Percentiles rank a stretch among this genome's conserved stretches.
Evolutionary conservation across 1,140 invertebrate species (phyloP).

Genomic region (Caenorhabditis remanei): DNA sequence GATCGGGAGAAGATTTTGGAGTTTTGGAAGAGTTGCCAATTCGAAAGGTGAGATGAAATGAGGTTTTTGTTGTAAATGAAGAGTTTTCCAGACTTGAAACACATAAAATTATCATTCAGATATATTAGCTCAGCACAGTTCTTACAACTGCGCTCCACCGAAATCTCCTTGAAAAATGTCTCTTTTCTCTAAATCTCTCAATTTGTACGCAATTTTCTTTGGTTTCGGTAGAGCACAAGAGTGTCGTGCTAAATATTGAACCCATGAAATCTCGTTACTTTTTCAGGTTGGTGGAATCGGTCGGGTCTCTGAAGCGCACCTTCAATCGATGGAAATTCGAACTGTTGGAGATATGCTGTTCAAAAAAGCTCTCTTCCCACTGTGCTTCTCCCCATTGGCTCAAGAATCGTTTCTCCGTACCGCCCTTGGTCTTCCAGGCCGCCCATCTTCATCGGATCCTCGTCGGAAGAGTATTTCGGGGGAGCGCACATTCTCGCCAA

Average conservation of each 20-base stretch:
- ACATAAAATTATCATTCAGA: no score
- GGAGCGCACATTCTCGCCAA: slow-evolving; percentile 62
- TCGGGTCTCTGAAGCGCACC: slow-evolving; percentile 79
- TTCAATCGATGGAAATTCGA: slow-evolving; percentile 78
- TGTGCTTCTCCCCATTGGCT: slow-evolving; percentile 31
- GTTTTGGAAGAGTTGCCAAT: slow-evolving; percentile 81
- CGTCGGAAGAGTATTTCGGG: slow-evolving; percentile 64
- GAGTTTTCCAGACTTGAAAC: no score
- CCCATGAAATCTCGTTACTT: not conserved
- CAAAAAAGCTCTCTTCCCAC: slow-evolving; percentile 59
- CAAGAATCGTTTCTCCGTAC: slow-evolving; percentile 61
- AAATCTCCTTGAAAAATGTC: no score
- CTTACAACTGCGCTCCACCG: no score
- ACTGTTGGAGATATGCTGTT: slow-evolving; percentile 78
- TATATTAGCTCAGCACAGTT: no score
- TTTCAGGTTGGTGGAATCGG: slow-evolving; percentile 73
- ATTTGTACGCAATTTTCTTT: no score
- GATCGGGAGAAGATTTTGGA: slow-evolving; percentile 78
- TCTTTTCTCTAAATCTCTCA: no score
- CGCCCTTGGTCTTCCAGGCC: slow-evolving; percentile 57
- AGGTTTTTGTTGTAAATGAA: not conserved
- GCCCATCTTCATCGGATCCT: slow-evolving; percentile 44
- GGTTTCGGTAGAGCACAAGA: no score
- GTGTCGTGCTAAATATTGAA: no score
- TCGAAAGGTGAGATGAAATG: slow-evolving; percentile 80